Evolutionary conservation across 2,797 vertebrate genomes (phyloP).

Genomic region (Ataeniobius toweri): DNA sequence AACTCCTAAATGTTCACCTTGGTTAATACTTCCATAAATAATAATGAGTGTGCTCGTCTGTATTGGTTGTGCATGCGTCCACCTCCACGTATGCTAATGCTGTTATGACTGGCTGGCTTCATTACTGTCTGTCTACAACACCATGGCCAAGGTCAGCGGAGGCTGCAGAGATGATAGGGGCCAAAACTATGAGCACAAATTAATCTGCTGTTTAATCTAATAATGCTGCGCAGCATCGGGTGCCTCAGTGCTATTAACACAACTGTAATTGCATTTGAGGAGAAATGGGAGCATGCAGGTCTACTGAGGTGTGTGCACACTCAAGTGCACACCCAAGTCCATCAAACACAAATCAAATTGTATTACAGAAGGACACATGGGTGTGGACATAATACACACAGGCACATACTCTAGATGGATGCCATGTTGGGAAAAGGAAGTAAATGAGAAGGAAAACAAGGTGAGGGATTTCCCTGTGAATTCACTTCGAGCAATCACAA

Average conservation of each 20-base stretch:
- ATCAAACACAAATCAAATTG: constrained; percentile 62
- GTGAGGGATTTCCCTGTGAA: constrained; percentile 35
- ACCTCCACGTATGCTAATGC: constrained; percentile 72
- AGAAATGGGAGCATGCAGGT: constrained; percentile 45
- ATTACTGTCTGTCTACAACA: constrained; percentile 77
- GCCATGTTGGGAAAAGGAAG: constrained; percentile 18
- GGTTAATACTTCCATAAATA: constrained; percentile 74
- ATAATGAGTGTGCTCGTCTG: constrained; percentile 63
- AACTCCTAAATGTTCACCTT: constrained; percentile 64
- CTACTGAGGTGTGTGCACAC: constrained; percentile 59
- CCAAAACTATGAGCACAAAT: constrained; percentile 74
- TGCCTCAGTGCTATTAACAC: constrained; percentile 79
- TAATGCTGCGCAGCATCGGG: constrained; percentile 71
- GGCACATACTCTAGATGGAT: constrained; percentile 6
- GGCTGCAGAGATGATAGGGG: constrained; percentile 72
- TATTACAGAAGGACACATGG: constrained; percentile 36
- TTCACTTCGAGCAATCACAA: constrained; percentile 39
- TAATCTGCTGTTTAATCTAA: constrained; percentile 84
- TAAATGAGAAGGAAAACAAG: constrained; percentile 38
- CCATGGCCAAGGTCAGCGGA: constrained; percentile 75
- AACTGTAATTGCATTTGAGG: constrained; percentile 77
- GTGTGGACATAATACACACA: constrained; percentile 11
- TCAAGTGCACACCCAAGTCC: constrained; percentile 42
- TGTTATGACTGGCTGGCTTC: constrained; percentile 79
- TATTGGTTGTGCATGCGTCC: constrained; percentile 45